Percentiles rank a stretch among this genome's conserved stretches.
Evolutionary conservation across 2,797 vertebrate genomes (phyloP).

Genomic region (Sebastes trivittatus): DNA sequence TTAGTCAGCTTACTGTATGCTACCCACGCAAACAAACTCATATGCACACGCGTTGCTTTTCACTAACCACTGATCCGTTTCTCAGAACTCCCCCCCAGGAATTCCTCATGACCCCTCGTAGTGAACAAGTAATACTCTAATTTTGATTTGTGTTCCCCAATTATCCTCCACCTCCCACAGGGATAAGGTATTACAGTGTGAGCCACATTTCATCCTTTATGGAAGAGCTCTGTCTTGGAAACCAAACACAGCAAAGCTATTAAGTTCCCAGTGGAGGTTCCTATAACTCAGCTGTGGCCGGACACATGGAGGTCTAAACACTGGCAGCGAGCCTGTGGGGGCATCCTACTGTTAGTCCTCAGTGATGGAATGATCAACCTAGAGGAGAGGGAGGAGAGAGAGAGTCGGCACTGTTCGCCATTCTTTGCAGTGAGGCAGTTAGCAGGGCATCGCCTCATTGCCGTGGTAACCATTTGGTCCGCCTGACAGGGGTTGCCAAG

Average conservation of each 20-base stretch:
- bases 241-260: constrained; percentile 64
- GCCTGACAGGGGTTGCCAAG: constrained; percentile 81
- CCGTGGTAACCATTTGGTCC: constrained; percentile 82
- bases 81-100: constrained; percentile 12
- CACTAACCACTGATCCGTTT: constrained; percentile 27
- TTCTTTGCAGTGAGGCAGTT: constrained; percentile 76
- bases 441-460: constrained; percentile 81
- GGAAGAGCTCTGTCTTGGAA: constrained; percentile 58
- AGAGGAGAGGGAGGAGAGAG: constrained; percentile 37
- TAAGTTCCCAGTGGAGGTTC: constrained; percentile 68
- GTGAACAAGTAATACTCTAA: constrained; percentile 58
- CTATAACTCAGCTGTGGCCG: constrained; percentile 64
- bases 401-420: constrained; percentile 57
- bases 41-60: not conserved
- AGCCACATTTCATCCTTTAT: constrained; percentile 67
- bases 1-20: not conserved
- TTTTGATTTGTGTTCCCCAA: constrained; percentile 70
- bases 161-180: constrained; percentile 50
- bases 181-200: constrained; percentile 44
- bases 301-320: constrained; percentile 66
- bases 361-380: constrained; percentile 57
- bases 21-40: not conserved
- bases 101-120: constrained; percentile 37
- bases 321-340: constrained; percentile 45
- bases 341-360: constrained; percentile 65